Evolutionary conservation across 2,113 vertebrate genomes (phyloP), one percentile per base, ranked within the genome.

Genomic region (Corythoichthys intestinalis): DNA sequence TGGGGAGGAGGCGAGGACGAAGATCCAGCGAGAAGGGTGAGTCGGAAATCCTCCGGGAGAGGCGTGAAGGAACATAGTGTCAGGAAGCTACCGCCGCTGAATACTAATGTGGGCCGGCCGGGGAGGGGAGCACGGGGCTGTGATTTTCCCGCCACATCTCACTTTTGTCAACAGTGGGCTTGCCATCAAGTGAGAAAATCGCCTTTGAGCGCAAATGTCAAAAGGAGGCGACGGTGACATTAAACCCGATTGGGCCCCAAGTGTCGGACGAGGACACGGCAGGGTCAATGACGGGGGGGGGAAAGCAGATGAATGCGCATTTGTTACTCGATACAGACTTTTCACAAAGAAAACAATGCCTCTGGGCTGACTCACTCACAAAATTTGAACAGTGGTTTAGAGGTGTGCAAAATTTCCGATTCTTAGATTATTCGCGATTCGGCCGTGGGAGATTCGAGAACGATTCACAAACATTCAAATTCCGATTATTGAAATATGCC

Each of bases 11-110:
- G 52, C 59, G 77, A 59, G 76, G 75, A 75, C 76, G 76, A 69
- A 73, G 76, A 67, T 10, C 17, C 72, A 84, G 59, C 73, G 62
- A 77, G 73, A 74, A 77, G 67, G 59, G 39, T 2, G 60, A 48
- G 86, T 86, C 84, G 88, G 86, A 91, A 91, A 87, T 90, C 86
- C 85, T 86, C 82, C 67, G 77, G 81, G 88, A 88, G 82, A 90
- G 82, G 83, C 81, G 79, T 85, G 87, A 87, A 88, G 85, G 83
- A 82, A 82, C 78, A 82, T 60, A 79, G 85, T 84, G 87, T 90
- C 86, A 90, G 88, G 89, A 91, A 89, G 86, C 78, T 70, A 82
- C 83, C 70, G 2, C 78, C 72, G 57, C 70, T 28, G 90, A 88
- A 91, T 92, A 82, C 87, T 89, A 91, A 92, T 81, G 67, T 77